Percentiles rank a stretch among this genome's conserved stretches.
These are phyloP conservation scores for Gallinago paraguaiae DNA, from an alignment of 2,113 vertebrate species.

Conservation along the genomic window DNA sequence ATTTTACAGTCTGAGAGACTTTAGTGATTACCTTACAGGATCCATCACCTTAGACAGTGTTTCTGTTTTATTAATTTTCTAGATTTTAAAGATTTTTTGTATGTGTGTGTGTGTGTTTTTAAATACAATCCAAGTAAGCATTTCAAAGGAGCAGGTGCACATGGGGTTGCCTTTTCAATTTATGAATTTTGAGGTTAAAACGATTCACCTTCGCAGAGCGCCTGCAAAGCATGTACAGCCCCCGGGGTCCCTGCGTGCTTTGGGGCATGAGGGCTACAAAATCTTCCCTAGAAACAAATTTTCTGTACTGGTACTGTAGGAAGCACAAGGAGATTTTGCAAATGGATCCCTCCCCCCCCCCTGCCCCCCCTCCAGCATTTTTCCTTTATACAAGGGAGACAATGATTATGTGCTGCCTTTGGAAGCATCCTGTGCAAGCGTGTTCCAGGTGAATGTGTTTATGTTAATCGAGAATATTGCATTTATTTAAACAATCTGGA, in stretches of 20 bases:
- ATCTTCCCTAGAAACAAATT: not conserved
- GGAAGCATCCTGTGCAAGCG: not conserved
- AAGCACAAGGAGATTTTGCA: constrained; percentile 24
- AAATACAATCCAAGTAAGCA: not conserved
- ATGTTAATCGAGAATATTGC: not conserved
- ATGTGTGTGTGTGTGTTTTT: not conserved
- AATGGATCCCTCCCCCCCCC: not conserved
- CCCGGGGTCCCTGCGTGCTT: not conserved
- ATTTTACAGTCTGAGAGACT: constrained; percentile 8
- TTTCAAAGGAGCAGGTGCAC: not conserved
- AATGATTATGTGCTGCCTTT: not conserved
- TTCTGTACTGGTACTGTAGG: not conserved
- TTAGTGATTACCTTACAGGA: constrained; percentile 34
- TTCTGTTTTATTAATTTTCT: constrained; percentile 24
- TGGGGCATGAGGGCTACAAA: not conserved
- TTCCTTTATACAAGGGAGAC: not conserved
- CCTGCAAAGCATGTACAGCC: not conserved
- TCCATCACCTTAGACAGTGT: constrained; percentile 49
- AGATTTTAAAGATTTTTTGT: not conserved
- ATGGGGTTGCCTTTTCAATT: not conserved
- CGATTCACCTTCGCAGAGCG: not conserved
- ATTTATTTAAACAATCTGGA: constrained; percentile 1
- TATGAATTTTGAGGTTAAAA: constrained; percentile 20
- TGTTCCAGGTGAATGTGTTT: constrained; percentile 23
- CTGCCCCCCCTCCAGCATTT: not conserved